Base-by-base conservation (phyloP, 2,888 invertebrate genomes). In the Perdita meconis region DNA sequence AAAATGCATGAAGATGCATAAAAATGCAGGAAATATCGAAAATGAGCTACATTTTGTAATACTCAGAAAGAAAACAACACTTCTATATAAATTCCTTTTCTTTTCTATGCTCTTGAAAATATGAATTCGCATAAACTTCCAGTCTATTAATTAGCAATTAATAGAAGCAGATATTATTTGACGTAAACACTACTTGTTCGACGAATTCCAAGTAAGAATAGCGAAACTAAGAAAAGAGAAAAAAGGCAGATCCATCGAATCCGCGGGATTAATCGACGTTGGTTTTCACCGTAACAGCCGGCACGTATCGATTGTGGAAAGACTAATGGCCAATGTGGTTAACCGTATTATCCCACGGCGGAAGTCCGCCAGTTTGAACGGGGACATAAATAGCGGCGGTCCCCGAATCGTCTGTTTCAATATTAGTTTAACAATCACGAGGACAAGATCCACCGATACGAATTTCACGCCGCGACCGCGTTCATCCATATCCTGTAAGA, bases 291-390 rank as follows among this genome's bases (percentile, higher is more conserved):
- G 73, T 80, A 78, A 78, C 85, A 84, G 80, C 78, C 84, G 86
- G 82, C 81, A 78, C 80, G 74, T 85, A 86, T 86, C 85, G 85
- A 86, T 86, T 86, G 82, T 86, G 86, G 85, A 85, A 86, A 86
- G 85, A 86, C 85, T 85, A 86, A 86, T 86, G 85, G 85, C 78
- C 78, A 86, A 56, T 78, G 86, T 79, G 85, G 85, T 86, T 86
- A 86, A 86, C 85, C 85, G 85, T 86, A 83, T 86, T 86, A 86
- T 86, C 86, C 87, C 85, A 73, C 79, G 74, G 79, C 86, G 85
- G 86, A 85, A 86, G 86, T 82, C 66, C 84, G 80, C 82, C 80
- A 72, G 75, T 87, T 76, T 81, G 83, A 86, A 82, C 86, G 83
- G 79, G 71, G 72, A 86, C 84, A 85, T 85, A 87, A 87, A 87